Conservation (phyloP, 2,888 invertebrate genomes). For the Caenorhabditis sp. region DNA sequence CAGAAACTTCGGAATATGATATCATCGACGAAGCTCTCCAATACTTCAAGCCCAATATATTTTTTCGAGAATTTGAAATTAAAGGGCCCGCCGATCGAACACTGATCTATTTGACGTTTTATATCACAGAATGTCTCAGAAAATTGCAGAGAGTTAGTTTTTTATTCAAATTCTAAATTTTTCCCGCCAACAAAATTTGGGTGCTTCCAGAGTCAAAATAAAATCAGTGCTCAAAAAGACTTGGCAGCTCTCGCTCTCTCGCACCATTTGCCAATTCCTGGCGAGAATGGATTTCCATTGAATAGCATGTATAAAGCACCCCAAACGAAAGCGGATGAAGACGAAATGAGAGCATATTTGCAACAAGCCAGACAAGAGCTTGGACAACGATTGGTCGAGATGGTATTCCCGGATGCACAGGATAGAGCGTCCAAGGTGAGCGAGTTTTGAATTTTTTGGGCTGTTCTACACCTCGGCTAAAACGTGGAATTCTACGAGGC, state of each 20-base stretch:
- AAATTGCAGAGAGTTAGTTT: constrained; percentile 80
- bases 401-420: constrained; percentile 83
- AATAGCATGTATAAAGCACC: constrained; percentile 84
- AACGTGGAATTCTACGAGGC: too few relatives aligned
- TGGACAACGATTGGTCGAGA: constrained; percentile 87
- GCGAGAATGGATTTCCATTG: constrained; percentile 90
- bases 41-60: constrained; percentile 98
- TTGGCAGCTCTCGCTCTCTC: constrained; percentile 90
- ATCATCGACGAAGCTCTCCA: constrained; percentile 96
- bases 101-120: constrained; percentile 93
- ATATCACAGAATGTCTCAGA: constrained; percentile 96
- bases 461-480: too few relatives aligned
- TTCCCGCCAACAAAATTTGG: too few relatives aligned
- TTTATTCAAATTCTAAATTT: background rate
- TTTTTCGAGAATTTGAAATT: constrained; percentile 92
- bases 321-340: constrained; percentile 74
- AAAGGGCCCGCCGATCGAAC: constrained; percentile 92
- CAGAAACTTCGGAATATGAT: constrained; percentile 78
- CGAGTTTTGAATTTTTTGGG: background rate
- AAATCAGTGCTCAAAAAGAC: constrained; percentile 85
- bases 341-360: constrained; percentile 89
- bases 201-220: constrained; percentile 79
- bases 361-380: constrained; percentile 94
- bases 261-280: constrained; percentile 89
- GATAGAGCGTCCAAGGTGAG: constrained; percentile 87